Evolutionary conservation across 1,140 invertebrate species (phyloP).

Genomic region (Brevipalpus yothersi): DNA sequence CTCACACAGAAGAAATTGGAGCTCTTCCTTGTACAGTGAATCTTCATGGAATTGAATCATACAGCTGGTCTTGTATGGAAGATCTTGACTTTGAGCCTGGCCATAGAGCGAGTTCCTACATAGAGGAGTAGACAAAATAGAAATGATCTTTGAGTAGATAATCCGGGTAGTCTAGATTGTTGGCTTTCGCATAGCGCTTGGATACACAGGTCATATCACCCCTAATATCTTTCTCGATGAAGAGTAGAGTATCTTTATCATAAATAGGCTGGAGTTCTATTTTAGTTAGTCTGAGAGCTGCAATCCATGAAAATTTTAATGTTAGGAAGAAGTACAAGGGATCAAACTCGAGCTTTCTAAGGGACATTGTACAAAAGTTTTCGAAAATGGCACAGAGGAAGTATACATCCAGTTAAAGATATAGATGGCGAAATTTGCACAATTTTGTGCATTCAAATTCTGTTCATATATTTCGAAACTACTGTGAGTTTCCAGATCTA

Average conservation of each 20-base stretch:
- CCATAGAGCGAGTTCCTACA: neutral
- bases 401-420: neutral
- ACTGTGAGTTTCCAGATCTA: neutral
- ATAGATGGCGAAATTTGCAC: neutral
- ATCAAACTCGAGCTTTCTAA: neutral
- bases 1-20: too few species aligned
- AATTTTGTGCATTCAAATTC: neutral
- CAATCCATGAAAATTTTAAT: neutral
- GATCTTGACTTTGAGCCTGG: neutral
- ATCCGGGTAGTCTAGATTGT: neutral
- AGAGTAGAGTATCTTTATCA: neutral
- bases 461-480: neutral
- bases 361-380: neutral
- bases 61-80: too few species aligned
- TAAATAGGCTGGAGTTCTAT: neutral
- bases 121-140: neutral
- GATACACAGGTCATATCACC: neutral
- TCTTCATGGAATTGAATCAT: too few species aligned
- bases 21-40: too few species aligned
- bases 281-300: neutral
- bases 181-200: neutral
- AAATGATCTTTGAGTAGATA: neutral
- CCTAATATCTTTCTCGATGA: constrained; percentile 4
- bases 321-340: neutral
- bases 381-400: neutral